Conservation (phyloP, 2,888 invertebrate genomes). For the Andrena marginata region DNA sequence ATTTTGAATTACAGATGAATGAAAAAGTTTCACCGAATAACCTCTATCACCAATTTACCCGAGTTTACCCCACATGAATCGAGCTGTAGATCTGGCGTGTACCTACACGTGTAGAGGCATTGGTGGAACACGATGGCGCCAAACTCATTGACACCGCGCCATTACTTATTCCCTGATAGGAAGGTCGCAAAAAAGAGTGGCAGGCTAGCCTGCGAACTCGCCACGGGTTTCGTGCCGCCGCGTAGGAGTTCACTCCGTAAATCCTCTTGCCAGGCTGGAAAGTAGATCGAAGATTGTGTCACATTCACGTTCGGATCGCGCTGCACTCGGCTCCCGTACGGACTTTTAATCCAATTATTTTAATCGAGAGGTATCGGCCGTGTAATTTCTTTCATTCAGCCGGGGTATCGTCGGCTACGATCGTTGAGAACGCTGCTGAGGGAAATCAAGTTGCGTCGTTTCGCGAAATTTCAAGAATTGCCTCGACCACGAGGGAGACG, state of each 20-base stretch:
- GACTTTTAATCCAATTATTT: constrained; percentile 66
- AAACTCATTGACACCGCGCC: constrained; percentile 71
- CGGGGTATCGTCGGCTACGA: constrained; percentile 34
- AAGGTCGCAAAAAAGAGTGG: constrained; percentile 58
- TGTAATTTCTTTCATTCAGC: constrained; percentile 51
- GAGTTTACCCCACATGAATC: too few relatives aligned
- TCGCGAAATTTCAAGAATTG: not conserved
- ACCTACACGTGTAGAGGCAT: constrained; percentile 35
- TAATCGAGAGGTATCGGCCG: constrained; percentile 49
- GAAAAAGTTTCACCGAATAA: too few relatives aligned
- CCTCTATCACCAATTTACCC: too few relatives aligned
- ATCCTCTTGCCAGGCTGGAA: constrained; percentile 59
- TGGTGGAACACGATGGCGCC: constrained; percentile 68
- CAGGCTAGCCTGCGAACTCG: constrained; percentile 33
- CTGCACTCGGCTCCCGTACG: constrained; percentile 46
- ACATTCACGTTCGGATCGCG: constrained; percentile 48
- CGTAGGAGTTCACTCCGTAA: constrained; percentile 68
- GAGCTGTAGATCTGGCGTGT: constrained; percentile 22
- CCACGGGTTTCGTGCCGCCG: constrained; percentile 41
- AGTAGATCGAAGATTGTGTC: constrained; percentile 71
- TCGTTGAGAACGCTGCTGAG: constrained; percentile 33
- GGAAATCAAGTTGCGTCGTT: not conserved
- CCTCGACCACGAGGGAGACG: not conserved
- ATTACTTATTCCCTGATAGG: constrained; percentile 64
- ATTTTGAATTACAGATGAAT: too few relatives aligned